Evolutionary conservation across 2,888 invertebrate genomes (phyloP).

Genomic region (Lissocephala sabroskyi): DNA sequence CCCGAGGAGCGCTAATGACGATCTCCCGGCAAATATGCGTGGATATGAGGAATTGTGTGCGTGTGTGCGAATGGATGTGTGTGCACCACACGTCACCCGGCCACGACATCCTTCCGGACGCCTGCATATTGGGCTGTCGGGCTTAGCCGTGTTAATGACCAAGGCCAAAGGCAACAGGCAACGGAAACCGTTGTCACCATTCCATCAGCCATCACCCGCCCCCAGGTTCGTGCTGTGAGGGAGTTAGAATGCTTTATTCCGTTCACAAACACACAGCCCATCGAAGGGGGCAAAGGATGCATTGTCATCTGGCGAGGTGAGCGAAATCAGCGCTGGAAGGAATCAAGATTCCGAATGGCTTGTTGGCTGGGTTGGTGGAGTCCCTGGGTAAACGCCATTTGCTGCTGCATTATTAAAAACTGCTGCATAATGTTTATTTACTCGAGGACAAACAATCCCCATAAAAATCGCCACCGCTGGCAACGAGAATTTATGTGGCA

Average conservation of each 20-base stretch:
- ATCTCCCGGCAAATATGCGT: constrained; percentile 20
- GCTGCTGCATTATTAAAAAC: constrained; percentile 28
- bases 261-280: too few species aligned
- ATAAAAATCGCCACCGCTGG: constrained; percentile 1
- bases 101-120: constrained; percentile 58
- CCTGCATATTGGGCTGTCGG: constrained; percentile 11
- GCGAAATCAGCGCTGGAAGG: constrained; percentile 42
- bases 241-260: constrained; percentile 36
- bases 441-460: constrained; percentile 6
- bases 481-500: constrained; percentile 50
- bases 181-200: not conserved
- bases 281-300: constrained; percentile 63
- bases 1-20: constrained; percentile 56
- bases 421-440: constrained; percentile 62
- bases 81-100: constrained; percentile 58
- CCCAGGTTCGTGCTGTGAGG: not conserved
- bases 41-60: not conserved
- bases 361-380: too few species aligned
- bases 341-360: too few species aligned
- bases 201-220: not conserved
- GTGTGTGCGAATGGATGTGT: constrained; percentile 14
- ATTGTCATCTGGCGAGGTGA: constrained; percentile 63
- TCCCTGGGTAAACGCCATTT: not conserved
- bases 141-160: constrained; percentile 61
- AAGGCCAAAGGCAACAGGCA: constrained; percentile 31